Percentiles rank a stretch among this genome's conserved stretches.
These are phyloP conservation scores for Nephrotoma guestfalica DNA, from an alignment of 2,888 invertebrate genomes.

Conservation along the genomic window DNA sequence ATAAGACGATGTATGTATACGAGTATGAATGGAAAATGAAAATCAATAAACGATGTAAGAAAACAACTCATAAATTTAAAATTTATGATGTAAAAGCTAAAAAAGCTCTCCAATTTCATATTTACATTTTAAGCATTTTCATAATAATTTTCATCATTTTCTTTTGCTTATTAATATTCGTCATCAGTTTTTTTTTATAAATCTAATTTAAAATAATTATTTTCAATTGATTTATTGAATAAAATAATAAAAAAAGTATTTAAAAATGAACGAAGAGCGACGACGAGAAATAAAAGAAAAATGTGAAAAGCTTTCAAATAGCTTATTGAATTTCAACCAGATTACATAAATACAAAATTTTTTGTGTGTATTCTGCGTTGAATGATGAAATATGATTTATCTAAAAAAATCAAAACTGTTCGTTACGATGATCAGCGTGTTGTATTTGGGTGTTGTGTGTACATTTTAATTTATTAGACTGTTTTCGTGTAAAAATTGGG, in stretches of 20 bases:
- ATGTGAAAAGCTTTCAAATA: neutral
- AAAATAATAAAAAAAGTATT: neutral
- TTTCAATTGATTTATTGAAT: neutral
- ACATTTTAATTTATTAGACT: neutral
- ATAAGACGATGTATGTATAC: neutral
- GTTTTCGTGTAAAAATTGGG: neutral
- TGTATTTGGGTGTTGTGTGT: neutral
- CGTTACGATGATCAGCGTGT: neutral
- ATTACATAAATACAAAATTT: neutral
- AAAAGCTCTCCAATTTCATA: neutral
- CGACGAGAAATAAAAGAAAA: neutral
- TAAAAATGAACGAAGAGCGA: neutral
- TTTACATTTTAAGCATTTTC: neutral
- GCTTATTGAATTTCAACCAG: neutral
- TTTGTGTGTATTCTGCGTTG: neutral
- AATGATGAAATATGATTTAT: neutral
- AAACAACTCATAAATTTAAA: neutral
- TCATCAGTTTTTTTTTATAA: neutral
- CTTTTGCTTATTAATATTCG: neutral
- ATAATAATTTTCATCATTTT: neutral
- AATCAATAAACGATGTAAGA: neutral
- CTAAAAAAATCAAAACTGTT: neutral
- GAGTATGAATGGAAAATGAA: neutral
- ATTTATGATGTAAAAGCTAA: neutral
- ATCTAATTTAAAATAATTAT: neutral